Conservation (phyloP, 2,888 invertebrate species). For the Spisula subtruncata region DNA sequence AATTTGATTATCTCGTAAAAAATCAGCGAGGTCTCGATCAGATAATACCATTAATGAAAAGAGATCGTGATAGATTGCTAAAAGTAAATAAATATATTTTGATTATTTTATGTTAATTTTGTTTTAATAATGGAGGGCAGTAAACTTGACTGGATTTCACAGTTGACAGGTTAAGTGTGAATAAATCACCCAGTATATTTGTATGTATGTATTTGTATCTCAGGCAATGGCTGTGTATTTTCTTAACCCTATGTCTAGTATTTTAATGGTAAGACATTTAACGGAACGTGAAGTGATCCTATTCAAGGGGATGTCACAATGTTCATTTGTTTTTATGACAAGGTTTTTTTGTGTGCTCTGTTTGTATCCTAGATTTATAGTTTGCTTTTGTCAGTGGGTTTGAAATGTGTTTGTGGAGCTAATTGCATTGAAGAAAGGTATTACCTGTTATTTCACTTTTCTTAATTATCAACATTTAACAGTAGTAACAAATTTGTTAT, state of each 20-base stretch:
- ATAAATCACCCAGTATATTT: neutral
- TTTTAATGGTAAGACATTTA: neutral
- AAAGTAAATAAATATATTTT: slow-evolving; percentile 22
- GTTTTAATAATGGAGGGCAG: slow-evolving; percentile 5
- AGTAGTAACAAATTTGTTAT: neutral
- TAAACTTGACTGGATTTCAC: neutral
- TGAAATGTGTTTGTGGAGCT: neutral
- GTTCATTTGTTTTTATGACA: slow-evolving; percentile 12
- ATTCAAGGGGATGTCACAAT: slow-evolving; percentile 9
- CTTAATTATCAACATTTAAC: neutral
- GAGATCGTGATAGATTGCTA: neutral
- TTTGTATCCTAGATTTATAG: slow-evolving; percentile 7
- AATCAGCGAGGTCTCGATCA: neutral
- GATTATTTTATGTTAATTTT: slow-evolving; percentile 22
- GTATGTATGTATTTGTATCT: neutral
- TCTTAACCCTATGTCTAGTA: neutral
- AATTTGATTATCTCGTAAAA: neutral
- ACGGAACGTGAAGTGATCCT: neutral
- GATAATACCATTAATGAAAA: neutral
- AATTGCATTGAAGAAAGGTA: neutral
- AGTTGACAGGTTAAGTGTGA: neutral
- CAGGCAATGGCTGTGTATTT: neutral
- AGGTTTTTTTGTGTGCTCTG: neutral
- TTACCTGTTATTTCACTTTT: neutral
- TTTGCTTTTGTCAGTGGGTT: neutral